Conservation (phyloP, 2,888 invertebrate genomes). For the Erebia ligea region DNA sequence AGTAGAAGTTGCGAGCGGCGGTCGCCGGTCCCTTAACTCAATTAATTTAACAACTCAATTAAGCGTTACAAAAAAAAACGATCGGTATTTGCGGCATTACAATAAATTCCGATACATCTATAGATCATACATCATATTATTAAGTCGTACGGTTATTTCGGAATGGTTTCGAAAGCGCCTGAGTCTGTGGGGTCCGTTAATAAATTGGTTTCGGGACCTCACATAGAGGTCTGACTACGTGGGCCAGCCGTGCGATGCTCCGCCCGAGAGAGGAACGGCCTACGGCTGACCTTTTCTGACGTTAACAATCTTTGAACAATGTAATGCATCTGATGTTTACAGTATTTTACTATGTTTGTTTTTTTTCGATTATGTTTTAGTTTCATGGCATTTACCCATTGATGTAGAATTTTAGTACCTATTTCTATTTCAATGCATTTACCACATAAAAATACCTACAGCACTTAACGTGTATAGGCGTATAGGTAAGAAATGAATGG, state of each 20-base stretch:
- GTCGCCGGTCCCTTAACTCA: no score
- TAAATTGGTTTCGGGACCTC: conserved; percentile 78
- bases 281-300: conserved; percentile 34
- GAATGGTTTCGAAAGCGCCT: conserved; percentile 61
- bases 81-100: not conserved
- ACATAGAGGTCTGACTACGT: conserved; percentile 72
- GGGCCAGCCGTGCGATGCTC: conserved; percentile 62
- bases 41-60: not conserved
- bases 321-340: conserved; percentile 20
- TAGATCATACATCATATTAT: conserved; percentile 4
- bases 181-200: conserved; percentile 73
- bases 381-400: no score
- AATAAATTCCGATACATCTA: not conserved
- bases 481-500: no score
- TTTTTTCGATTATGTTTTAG: not conserved
- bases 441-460: no score
- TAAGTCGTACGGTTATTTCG: conserved; percentile 51
- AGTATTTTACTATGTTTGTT: conserved; percentile 25
- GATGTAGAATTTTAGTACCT: no score
- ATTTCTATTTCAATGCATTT: no score
- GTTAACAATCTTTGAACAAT: conserved; percentile 27
- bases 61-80: not conserved
- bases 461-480: no score
- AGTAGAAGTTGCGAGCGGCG: no score
- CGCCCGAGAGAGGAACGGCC: conserved; percentile 66